Conservation (phyloP, 2,797 vertebrate genomes). For the Hylomyscus alleni region DNA sequence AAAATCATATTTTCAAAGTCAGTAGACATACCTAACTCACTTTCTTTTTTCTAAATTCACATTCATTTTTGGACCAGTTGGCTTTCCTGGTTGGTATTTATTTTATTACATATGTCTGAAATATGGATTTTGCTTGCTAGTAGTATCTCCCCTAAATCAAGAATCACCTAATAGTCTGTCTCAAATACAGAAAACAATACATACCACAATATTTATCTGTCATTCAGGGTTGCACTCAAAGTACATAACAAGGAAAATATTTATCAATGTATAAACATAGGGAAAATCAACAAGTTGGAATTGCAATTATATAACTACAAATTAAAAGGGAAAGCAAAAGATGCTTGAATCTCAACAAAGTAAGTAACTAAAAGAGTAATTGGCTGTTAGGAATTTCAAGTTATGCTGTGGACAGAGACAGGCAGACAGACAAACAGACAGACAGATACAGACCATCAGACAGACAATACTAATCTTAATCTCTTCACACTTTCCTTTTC, state of each 20-base stretch:
- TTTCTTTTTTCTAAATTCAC: conserved; percentile 22
- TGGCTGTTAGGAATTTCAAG: background rate
- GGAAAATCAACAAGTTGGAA: conserved; percentile 22
- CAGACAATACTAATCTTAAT: background rate
- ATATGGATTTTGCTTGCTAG: background rate
- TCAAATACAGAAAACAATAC: background rate
- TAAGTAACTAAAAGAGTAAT: background rate
- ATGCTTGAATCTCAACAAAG: background rate
- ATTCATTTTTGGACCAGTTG: background rate
- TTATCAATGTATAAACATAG: conserved; percentile 7
- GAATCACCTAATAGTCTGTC: conserved; percentile 7
- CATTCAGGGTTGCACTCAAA: conserved; percentile 19
- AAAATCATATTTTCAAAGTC: conserved; percentile 34
- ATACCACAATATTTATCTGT: conserved; percentile 1
- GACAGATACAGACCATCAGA: background rate
- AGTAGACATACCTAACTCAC: background rate
- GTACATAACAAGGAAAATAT: background rate
- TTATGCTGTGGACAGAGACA: too few species aligned
- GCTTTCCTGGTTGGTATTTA: background rate
- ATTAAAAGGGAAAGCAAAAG: background rate
- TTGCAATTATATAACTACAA: background rate
- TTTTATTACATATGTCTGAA: conserved; percentile 10
- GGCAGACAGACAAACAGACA: background rate
- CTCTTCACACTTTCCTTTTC: background rate
- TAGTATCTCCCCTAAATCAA: conserved; percentile 14